A percentile compares a stretch with the other conserved stretches of the same genome.
Evolutionary conservation across 2,797 vertebrate species (phyloP).

Genomic region (Florisuga fusca): DNA sequence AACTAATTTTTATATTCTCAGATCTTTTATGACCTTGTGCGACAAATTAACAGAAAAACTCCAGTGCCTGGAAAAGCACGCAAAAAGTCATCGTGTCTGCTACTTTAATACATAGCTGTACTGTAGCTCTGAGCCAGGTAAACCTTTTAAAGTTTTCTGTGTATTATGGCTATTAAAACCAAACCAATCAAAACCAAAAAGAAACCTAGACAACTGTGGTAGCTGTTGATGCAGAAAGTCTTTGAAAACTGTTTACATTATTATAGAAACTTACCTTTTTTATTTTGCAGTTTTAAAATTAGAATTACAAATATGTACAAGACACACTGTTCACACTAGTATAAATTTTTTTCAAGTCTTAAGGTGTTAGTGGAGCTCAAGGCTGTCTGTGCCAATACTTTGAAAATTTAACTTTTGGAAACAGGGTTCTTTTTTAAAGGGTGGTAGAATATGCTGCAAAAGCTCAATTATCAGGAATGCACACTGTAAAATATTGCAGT

Average conservation of each 20-base stretch:
- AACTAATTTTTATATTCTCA: conserved; percentile 66
- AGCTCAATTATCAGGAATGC: not conserved
- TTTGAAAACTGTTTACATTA: not conserved
- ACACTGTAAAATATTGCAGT: not conserved
- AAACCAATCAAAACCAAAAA: not conserved
- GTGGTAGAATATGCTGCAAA: not conserved
- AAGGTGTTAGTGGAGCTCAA: not conserved
- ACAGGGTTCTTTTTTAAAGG: not conserved
- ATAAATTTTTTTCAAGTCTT: not conserved
- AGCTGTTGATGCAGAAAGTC: not conserved
- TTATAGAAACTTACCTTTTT: not conserved
- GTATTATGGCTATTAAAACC: not conserved
- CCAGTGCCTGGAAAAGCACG: conserved; percentile 89
- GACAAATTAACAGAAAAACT: conserved; percentile 95
- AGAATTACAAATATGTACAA: not conserved
- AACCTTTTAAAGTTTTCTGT: not conserved
- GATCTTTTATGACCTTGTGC: conserved; percentile 94
- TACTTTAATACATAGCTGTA: conserved; percentile 89
- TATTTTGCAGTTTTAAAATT: not conserved
- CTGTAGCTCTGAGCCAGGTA: conserved; percentile 93
- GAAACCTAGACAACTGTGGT: not conserved
- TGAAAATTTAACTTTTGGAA: not conserved
- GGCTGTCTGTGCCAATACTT: not conserved
- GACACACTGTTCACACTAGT: not conserved
- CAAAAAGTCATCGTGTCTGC: conserved; percentile 92